Conservation (phyloP, 2,113 vertebrate genomes). For the Petrocephalus microphthalmus region DNA sequence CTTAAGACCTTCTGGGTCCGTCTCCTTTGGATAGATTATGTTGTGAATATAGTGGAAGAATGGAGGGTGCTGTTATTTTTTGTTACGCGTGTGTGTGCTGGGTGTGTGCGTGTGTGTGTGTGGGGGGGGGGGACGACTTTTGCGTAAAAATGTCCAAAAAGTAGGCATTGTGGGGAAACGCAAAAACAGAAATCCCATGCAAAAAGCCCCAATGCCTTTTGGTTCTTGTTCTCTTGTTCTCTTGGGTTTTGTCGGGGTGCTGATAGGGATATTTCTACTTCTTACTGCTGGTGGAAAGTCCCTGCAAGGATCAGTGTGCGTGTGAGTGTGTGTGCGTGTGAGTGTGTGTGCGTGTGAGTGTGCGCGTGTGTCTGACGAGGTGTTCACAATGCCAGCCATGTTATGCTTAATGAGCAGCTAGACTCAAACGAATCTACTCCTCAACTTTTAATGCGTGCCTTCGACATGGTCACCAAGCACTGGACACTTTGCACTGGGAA, state of each 20-base stretch:
- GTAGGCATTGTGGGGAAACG: neutral
- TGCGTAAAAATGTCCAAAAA: neutral
- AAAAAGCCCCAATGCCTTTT: neutral
- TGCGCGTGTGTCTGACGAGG: neutral
- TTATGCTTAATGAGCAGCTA: neutral
- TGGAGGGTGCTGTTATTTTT: neutral
- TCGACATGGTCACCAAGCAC: neutral
- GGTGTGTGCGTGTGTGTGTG: neutral
- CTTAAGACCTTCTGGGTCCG: neutral
- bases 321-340: neutral
- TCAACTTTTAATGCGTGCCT: neutral
- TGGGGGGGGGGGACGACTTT: neutral
- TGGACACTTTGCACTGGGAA: neutral
- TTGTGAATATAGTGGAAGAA: neutral
- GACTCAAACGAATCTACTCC: neutral
- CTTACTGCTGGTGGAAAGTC: neutral
- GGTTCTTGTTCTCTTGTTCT: neutral
- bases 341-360: neutral
- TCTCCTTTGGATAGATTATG: neutral
- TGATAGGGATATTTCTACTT: neutral
- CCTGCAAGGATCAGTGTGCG: neutral
- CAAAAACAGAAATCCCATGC: neutral
- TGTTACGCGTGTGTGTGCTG: neutral
- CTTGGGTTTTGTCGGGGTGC: neutral
- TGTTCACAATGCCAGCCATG: neutral